phyloP scores from a whole-genome alignment of 1,140 invertebrate genomes.

The Leptinotarsa defecta region DNA sequence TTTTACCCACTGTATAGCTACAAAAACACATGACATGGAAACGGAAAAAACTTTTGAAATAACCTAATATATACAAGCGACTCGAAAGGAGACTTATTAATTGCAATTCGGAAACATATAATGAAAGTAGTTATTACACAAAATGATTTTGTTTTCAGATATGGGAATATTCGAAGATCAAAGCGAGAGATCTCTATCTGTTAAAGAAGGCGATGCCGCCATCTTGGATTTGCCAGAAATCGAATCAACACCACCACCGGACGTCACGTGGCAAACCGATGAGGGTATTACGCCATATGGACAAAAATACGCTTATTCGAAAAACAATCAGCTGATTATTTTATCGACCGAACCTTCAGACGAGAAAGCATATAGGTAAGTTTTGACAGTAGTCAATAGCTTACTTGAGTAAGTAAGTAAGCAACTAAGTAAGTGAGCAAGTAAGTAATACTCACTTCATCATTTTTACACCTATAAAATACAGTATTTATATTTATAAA shows the following conservation, averaged over 20 bases:
- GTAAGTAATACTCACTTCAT: too few species aligned
- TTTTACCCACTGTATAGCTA: too few species aligned
- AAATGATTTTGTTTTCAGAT: conserved; percentile 61
- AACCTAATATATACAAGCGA: too few species aligned
- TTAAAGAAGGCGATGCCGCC: conserved; percentile 78
- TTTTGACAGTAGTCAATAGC: background rate
- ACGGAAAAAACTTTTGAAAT: too few species aligned
- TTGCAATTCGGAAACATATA: too few species aligned
- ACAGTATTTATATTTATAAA: too few species aligned
- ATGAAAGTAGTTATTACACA: too few species aligned
- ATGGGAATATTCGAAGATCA: conserved; percentile 81
- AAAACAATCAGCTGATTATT: conserved; percentile 79
- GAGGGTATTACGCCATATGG: conserved; percentile 72
- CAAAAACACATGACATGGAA: too few species aligned
- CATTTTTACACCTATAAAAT: too few species aligned
- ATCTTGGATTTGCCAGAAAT: conserved; percentile 80
- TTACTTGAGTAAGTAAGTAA: too few species aligned
- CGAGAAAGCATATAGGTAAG: conserved; percentile 73
- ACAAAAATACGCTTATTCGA: conserved; percentile 78
- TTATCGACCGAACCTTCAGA: conserved; percentile 74
- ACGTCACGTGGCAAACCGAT: conserved; percentile 82
- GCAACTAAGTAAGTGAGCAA: too few species aligned
- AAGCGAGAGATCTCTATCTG: conserved; percentile 68
- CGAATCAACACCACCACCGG: conserved; percentile 79
- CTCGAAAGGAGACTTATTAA: too few species aligned